Evolutionary conservation across 2,888 invertebrate species (phyloP).

Genomic region (Trachelus stipa): DNA sequence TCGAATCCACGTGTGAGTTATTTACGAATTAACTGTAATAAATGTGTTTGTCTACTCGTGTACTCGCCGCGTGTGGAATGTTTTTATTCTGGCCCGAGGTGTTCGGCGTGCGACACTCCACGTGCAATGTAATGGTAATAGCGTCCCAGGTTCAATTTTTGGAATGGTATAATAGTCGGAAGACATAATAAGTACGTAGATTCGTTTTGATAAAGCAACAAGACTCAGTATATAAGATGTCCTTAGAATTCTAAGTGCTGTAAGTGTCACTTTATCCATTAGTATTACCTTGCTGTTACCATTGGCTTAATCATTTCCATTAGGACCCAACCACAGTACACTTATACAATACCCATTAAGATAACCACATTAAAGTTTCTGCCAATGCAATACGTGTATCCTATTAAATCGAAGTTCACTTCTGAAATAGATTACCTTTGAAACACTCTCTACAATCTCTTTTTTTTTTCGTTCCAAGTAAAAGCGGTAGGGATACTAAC

Average conservation of each 20-base stretch:
- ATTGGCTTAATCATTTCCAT: not conserved
- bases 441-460: not conserved
- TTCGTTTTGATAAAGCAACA: not conserved
- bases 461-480: not conserved
- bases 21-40: conserved; percentile 40
- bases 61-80: not conserved
- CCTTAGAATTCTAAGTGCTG: not conserved
- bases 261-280: not conserved
- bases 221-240: not conserved
- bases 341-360: too few species aligned
- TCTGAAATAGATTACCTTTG: not conserved
- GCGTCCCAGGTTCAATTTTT: not conserved
- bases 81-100: not conserved
- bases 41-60: conserved; percentile 26
- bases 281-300: not conserved
- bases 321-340: not conserved
- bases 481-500: conserved; percentile 4
- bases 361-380: too few species aligned
- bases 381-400: not conserved
- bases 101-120: not conserved
- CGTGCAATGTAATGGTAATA: not conserved
- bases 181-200: not conserved
- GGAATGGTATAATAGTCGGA: not conserved
- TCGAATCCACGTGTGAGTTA: conserved; percentile 36
- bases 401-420: not conserved